A percentile compares a stretch with the other conserved stretches of the same genome.
phyloP scores from a whole-genome alignment of 1,140 invertebrate genomes.

The Nylanderia fulva region DNA sequence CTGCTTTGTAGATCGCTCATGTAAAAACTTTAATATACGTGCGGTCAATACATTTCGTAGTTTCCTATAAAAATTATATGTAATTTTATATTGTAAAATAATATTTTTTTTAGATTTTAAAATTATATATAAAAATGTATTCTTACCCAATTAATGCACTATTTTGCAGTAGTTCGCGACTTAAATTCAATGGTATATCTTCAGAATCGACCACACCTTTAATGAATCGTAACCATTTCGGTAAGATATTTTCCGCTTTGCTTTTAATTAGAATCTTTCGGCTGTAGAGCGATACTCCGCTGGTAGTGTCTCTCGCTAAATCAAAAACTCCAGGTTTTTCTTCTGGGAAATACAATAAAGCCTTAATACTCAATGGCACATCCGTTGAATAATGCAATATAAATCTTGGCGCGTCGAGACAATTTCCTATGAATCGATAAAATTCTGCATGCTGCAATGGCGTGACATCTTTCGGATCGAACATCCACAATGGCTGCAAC shows the following conservation, averaged over 20 bases:
- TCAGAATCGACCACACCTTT: conserved; percentile 99
- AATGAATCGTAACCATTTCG: conserved; percentile 97
- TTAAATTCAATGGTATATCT: conserved; percentile 99
- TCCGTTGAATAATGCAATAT: conserved; percentile 95
- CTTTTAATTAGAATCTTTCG: conserved; percentile 96
- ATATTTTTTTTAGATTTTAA: too few relatives aligned
- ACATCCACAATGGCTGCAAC: conserved; percentile 95
- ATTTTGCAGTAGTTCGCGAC: conserved; percentile 97
- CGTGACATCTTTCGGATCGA: conserved; percentile 95
- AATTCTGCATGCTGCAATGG: conserved; percentile 96
- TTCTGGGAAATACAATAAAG: conserved; percentile 97
- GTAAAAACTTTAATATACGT: conserved; percentile 94
- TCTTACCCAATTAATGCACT: conserved; percentile 94
- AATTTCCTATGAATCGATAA: conserved; percentile 94
- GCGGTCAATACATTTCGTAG: conserved; percentile 94
- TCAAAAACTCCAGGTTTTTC: conserved; percentile 96
- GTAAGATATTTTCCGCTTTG: conserved; percentile 95
- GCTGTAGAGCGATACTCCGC: conserved; percentile 95
- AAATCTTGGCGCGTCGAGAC: conserved; percentile 94
- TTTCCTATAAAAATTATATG: conserved; percentile 88
- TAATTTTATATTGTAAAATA: not conserved
- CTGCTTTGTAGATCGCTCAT: conserved; percentile 95
- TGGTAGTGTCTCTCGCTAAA: conserved; percentile 92
- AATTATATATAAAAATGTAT: conserved; percentile 24
- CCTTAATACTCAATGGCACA: conserved; percentile 95